Base-by-base conservation (phyloP, 1,140 invertebrate species). In the Panagrolaimus sp. region DNA sequence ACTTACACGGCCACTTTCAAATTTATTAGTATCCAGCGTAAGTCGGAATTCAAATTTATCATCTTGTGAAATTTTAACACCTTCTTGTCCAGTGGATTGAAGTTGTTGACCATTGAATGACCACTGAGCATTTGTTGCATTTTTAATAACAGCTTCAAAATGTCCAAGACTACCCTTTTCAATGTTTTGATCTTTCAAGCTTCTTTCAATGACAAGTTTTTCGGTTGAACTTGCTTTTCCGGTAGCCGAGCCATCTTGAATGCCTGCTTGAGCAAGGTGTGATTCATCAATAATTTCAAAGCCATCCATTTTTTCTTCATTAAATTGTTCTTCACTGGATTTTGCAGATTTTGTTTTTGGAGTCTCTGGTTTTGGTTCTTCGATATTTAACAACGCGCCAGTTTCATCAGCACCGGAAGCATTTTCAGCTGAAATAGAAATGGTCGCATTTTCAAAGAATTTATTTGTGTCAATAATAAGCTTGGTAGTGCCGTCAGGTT, bases 391-490 rank as follows among this genome's bases (percentile, higher is more conserved):
- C 46, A 51, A 51, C 1, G 76, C 74, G 42, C 27, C 69, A 43
- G 69, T 68, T 65, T 81, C 72, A 66, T 83, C 79, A 23, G 53
- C 62, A 31, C 79, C 79, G 20, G 66, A 53, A 11, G 47, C 70
- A 48, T 83, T 81, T 61, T 74, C 70, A 45, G 81, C 79, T 20
- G 64, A 64, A 16, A 81, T 69, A 13, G 71, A 63, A 63, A 81
- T 72, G 5, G 79, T 79, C 11, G 67, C 53, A 27, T 65, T 45
- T 20, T 77, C 69, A 43, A 63, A 61, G n/a, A 80, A 69, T 45
- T 71, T 63, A 44, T 63, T 69, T 20, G 78, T 80, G 68, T 80
- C 80, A 61, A 80, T 73, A 31, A 63, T 67, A 16, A 80, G 69
- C 46, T 72, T 66, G 38, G 71, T 66, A 25, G 73, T 66, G 13